Conservation (phyloP, 2,113 vertebrate species). For the Aegithalos caudatus region DNA sequence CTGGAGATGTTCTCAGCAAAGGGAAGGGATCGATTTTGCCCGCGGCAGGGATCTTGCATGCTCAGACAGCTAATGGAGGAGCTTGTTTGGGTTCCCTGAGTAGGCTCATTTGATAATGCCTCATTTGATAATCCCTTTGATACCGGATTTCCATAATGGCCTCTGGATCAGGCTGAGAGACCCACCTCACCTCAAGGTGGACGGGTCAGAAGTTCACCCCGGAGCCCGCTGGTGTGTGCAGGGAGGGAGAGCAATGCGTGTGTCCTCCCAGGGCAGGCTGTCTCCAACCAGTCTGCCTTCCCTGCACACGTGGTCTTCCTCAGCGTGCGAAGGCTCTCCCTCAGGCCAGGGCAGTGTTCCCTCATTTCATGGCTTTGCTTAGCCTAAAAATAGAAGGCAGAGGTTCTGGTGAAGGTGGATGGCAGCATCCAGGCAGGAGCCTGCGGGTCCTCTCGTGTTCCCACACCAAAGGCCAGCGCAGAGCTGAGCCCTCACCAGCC, state of each 20-base stretch:
- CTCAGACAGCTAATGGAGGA: constrained; percentile 12
- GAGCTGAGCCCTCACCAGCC: neutral
- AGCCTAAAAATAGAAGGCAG: neutral
- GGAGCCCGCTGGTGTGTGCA: neutral
- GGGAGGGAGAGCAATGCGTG: rapidly evolving
- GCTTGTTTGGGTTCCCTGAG: neutral
- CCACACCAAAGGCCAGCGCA: rapidly evolving
- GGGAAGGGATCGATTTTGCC: neutral
- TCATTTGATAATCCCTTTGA: neutral
- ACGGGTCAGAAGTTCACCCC: constrained; percentile 5
- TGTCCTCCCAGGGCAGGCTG: neutral
- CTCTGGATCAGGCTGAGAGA: neutral
- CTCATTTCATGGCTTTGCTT: neutral
- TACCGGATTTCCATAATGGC: neutral
- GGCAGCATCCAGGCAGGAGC: neutral
- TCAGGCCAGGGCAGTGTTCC: neutral
- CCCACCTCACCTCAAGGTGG: neutral
- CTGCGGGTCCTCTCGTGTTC: neutral
- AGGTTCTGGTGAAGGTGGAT: neutral
- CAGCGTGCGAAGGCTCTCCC: neutral
- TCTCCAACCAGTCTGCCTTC: neutral
- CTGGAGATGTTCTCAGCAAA: neutral
- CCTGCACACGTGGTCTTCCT: neutral
- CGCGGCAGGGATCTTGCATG: neutral
- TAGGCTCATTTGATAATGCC: neutral